Evolutionary conservation across 2,797 vertebrate species (phyloP), one percentile per base, ranked within the genome.

Genomic region (Sandelia bainsii): DNA sequence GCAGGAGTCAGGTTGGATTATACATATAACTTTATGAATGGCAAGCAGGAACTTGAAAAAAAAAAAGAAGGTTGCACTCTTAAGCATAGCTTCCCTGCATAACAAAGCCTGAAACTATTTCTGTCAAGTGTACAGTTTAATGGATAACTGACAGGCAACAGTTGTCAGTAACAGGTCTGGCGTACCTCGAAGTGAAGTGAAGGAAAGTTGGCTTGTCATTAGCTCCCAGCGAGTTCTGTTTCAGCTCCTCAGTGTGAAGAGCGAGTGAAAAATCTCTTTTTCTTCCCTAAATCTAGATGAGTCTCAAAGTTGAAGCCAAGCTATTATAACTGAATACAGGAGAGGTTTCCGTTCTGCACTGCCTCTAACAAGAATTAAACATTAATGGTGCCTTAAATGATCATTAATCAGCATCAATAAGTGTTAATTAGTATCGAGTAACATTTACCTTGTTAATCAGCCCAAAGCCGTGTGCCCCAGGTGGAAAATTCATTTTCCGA

Each of bases 401-500:
- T 77, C 81, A 84, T 89, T 86, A 69, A 86, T 88, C 71, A 75
- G 80, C 72, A 83, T 88, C 87, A 83, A 81, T 84, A 82, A 68
- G 60, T 60, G 69, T 83, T 90, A 87, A 90, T 91, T 84, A 89
- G 81, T 76, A 86, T 82, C 13, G 79, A 86, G 79, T 57, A 88
- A 89, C 84, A 83, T 90, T 88, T 84, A 82, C 81, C 83, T 81
- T 75, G 71, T 79, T 83, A 82, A 84, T 89, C 81, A 66, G 34
- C 84, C 81, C 59, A 58, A 71, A 80, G 83, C 63, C 73, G 52
- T 11, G 51, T 9, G 22, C 78, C 85, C 77, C 46, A 6, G 46
- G 64, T 78, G 84, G 82, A 86, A 88, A 82, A 87, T 82, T 87
- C 86, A 87, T 91, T 90, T 87, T 83, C 84, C 19, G 64, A 75